A percentile compares a stretch with the other conserved stretches of the same genome.
These are phyloP conservation scores for Cabera pusaria DNA, from an alignment of 2,888 invertebrate species.

Conservation along the genomic window DNA sequence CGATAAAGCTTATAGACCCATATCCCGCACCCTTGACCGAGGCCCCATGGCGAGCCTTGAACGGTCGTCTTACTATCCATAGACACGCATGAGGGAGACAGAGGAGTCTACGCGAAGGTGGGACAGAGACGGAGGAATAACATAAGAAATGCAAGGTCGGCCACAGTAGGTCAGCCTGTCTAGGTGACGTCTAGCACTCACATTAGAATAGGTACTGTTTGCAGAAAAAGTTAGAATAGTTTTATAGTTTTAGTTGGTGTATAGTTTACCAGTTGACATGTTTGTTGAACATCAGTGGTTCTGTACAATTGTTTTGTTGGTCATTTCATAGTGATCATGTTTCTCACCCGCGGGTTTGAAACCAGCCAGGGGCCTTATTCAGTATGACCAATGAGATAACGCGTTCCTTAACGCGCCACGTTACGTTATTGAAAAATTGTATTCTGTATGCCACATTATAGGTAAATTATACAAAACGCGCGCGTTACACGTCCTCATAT, in stretches of 20 bases:
- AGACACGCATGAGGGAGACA: constrained; percentile 60
- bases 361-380: too few species aligned
- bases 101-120: constrained; percentile 35
- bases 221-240: constrained; percentile 37
- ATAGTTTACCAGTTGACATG: too few species aligned
- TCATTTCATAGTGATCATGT: too few species aligned
- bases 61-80: constrained; percentile 66
- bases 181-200: constrained; percentile 79
- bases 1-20: constrained; percentile 13
- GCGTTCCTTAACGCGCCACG: too few species aligned
- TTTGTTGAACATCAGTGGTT: too few species aligned
- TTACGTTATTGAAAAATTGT: too few species aligned
- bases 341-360: too few species aligned
- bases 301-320: too few species aligned
- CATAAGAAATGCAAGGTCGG: constrained; percentile 80
- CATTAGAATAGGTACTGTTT: constrained; percentile 56
- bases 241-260: constrained; percentile 7
- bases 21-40: constrained; percentile 31
- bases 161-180: constrained; percentile 80
- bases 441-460: too few species aligned
- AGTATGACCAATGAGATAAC: too few species aligned
- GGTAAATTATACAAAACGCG: too few species aligned
- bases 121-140: constrained; percentile 63
- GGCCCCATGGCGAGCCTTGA: constrained; percentile 45
- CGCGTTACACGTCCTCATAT: too few species aligned